These are phyloP conservation scores for Lycia hirtaria DNA, from an alignment of 2,888 invertebrate genomes.

Conservation along the genomic window DNA sequence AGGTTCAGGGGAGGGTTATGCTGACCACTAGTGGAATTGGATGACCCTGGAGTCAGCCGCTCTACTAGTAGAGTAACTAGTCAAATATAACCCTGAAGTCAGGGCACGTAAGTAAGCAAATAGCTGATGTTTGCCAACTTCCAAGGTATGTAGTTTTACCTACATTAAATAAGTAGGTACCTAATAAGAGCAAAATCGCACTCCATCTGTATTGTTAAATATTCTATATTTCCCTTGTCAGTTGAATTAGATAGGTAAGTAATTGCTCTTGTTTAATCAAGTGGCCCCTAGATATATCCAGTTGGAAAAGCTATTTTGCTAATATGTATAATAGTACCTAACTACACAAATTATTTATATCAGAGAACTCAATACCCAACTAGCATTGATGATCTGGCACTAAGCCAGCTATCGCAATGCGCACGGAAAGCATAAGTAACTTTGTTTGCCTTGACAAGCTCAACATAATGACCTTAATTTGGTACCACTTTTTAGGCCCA, in stretches of 20 bases:
- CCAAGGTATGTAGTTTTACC: no score
- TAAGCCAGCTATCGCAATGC: slow-evolving; percentile 46
- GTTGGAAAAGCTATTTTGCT: background rate
- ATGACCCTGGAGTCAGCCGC: no score
- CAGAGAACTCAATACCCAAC: slow-evolving; percentile 1
- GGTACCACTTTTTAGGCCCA: background rate
- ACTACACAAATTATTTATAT: background rate
- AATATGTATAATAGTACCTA: background rate
- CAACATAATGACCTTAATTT: background rate
- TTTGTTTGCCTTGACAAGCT: background rate
- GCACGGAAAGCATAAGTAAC: slow-evolving; percentile 37
- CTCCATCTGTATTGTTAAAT: no score
- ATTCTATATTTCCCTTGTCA: background rate
- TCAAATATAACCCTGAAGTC: no score
- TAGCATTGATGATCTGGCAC: slow-evolving; percentile 44
- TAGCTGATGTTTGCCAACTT: no score
- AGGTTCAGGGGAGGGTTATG: no score
- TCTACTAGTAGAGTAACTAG: no score
- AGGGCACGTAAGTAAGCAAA: no score
- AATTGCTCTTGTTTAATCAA: background rate
- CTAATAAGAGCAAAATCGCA: no score
- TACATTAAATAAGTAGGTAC: no score
- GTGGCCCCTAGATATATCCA: background rate
- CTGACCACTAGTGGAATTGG: no score
- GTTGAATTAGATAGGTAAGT: background rate